A percentile compares a stretch with the other conserved stretches of the same genome.
These are phyloP conservation scores for Cerastoderma edule DNA, from an alignment of 2,888 invertebrate genomes.

Conservation along the genomic window DNA sequence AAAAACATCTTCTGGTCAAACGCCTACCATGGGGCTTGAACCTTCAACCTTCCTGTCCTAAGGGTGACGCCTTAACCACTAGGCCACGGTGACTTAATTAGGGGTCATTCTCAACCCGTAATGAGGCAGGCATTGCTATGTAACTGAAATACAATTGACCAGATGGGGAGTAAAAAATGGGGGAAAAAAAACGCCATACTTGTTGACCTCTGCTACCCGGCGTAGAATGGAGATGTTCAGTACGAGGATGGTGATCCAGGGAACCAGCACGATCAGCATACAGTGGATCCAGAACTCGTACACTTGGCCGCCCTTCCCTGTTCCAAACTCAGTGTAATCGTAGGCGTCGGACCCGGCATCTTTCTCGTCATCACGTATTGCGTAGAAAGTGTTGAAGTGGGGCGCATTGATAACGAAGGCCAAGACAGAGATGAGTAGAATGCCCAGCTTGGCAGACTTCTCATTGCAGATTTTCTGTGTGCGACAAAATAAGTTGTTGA, in stretches of 20 bases:
- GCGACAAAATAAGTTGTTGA: too few species aligned
- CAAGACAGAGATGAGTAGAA: constrained; percentile 60
- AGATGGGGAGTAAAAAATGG: too few species aligned
- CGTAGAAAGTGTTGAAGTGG: constrained; percentile 68
- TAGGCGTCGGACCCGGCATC: constrained; percentile 44
- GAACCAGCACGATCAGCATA: constrained; percentile 71
- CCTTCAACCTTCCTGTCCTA: too few species aligned
- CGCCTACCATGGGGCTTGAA: too few species aligned
- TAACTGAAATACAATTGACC: too few species aligned
- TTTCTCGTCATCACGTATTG: constrained; percentile 45
- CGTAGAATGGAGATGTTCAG: constrained; percentile 70
- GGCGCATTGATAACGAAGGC: constrained; percentile 71
- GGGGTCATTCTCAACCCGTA: too few species aligned
- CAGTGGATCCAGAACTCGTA: constrained; percentile 78
- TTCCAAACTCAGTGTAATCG: constrained; percentile 62
- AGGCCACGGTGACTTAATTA: too few species aligned
- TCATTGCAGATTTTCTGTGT: constrained; percentile 69
- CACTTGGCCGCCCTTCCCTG: constrained; percentile 56
- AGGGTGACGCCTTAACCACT: too few species aligned
- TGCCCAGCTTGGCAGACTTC: constrained; percentile 60
- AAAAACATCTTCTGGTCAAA: too few species aligned
- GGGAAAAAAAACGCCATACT: constrained; percentile 49
- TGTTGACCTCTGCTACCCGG: constrained; percentile 60
- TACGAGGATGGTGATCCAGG: constrained; percentile 70
- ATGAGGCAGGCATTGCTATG: too few species aligned